Evolutionary conservation across 2,888 invertebrate genomes (phyloP).

Genomic region (Pimpla rufipes): DNA sequence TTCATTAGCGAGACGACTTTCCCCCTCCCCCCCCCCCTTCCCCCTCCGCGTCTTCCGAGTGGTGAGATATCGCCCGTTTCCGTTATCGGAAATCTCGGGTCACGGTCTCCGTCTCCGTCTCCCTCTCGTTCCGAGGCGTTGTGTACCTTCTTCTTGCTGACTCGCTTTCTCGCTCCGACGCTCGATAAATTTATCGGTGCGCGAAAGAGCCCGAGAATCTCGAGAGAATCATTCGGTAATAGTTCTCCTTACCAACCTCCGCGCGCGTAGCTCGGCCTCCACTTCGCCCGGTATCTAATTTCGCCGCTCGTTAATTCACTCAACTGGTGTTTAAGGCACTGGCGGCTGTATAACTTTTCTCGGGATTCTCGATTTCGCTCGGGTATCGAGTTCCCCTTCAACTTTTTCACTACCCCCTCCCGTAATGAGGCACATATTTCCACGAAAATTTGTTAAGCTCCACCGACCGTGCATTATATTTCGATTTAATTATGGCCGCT

Average conservation of each 20-base stretch:
- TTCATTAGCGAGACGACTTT: slow-evolving; percentile 72
- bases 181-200: slow-evolving; percentile 54
- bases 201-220: slow-evolving; percentile 49
- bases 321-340: slow-evolving; percentile 34
- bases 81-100: slow-evolving; percentile 57
- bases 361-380: slow-evolving; percentile 18
- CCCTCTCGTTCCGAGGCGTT: background rate
- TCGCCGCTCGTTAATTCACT: slow-evolving; percentile 57
- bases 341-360: slow-evolving; percentile 2
- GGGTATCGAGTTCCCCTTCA: background rate
- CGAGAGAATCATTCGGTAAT: slow-evolving; percentile 56
- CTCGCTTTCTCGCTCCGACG: slow-evolving; percentile 29
- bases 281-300: slow-evolving; percentile 44
- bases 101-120: slow-evolving; percentile 23
- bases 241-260: slow-evolving; percentile 41
- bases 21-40: slow-evolving; percentile 26
- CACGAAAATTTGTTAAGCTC: background rate
- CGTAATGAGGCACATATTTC: background rate
- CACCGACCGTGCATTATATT: background rate
- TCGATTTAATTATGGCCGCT: background rate
- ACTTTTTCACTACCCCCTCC: background rate
- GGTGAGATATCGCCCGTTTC: slow-evolving; percentile 59
- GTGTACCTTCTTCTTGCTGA: background rate
- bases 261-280: slow-evolving; percentile 18
- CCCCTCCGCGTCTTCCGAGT: slow-evolving; percentile 33